Evolutionary conservation across 2,113 vertebrate species (phyloP).

Genomic region (Tragelaphus scriptus): DNA sequence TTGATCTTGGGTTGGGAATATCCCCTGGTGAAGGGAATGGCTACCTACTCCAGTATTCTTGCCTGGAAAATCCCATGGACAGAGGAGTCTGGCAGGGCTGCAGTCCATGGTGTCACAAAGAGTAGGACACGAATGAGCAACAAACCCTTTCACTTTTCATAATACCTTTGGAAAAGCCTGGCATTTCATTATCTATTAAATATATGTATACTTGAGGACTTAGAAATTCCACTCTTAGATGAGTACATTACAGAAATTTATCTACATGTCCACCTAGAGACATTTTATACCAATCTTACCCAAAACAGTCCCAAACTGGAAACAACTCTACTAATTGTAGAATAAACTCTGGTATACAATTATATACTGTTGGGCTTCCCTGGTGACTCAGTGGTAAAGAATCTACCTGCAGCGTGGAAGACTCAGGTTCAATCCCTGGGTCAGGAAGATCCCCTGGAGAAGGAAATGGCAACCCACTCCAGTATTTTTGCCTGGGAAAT

Average conservation of each 20-base stretch:
- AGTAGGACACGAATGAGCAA: neutral
- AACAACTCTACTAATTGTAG: neutral
- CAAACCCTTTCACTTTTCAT: neutral
- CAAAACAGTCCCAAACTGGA: neutral
- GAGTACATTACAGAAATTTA: neutral
- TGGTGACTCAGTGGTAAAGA: neutral
- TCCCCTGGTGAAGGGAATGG: neutral
- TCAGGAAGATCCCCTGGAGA: neutral
- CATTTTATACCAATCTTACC: neutral
- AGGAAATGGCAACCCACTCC: neutral
- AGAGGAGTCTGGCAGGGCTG: neutral
- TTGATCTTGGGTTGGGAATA: neutral
- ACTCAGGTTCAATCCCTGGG: neutral
- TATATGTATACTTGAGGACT: neutral
- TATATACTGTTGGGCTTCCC: neutral
- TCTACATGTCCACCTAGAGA: neutral
- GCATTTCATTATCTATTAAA: slow-evolving; percentile 12
- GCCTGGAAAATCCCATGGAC: neutral
- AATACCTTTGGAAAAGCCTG: neutral
- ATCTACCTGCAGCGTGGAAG: neutral
- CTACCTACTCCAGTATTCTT: neutral
- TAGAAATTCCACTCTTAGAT: neutral
- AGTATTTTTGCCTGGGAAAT: neutral
- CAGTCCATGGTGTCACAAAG: neutral
- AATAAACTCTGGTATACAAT: neutral